Evolutionary conservation across 2,888 invertebrate species (phyloP).

Genomic region (Andrena flavipes): DNA sequence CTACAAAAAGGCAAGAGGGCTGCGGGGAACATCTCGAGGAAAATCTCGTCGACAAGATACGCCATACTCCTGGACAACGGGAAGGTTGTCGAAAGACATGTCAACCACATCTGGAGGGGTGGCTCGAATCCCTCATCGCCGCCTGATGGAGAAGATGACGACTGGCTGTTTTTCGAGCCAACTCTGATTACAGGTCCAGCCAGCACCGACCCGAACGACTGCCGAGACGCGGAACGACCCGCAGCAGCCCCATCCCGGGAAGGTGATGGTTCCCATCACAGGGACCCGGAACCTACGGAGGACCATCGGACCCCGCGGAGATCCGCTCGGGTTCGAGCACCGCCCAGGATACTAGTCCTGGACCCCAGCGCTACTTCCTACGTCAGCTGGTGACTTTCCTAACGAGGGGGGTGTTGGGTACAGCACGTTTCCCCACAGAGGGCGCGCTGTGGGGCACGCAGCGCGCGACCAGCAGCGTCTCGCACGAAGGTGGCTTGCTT

Average conservation of each 20-base stretch:
- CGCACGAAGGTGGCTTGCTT: too few relatives aligned
- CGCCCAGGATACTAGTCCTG: not conserved
- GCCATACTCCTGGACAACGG: not conserved
- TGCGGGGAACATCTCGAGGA: not conserved
- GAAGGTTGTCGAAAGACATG: not conserved
- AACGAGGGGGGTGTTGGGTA: not conserved
- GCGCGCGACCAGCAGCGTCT: too few relatives aligned
- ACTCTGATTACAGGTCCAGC: not conserved
- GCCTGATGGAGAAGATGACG: not conserved
- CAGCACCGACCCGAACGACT: not conserved
- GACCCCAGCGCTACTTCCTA: not conserved
- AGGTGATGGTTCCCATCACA: not conserved
- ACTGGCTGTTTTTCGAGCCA: not conserved
- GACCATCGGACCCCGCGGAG: not conserved
- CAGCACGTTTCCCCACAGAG: too few relatives aligned
- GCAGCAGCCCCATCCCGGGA: not conserved
- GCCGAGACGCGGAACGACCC: not conserved
- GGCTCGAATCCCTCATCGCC: not conserved
- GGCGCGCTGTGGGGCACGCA: too few relatives aligned
- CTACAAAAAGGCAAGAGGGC: not conserved
- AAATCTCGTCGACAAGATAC: not conserved
- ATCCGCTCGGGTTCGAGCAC: not conserved
- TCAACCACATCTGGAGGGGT: not conserved
- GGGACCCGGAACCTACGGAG: not conserved
- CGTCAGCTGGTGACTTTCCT: not conserved